Evolutionary conservation across 2,888 invertebrate genomes (phyloP), one percentile per base, ranked within the genome.

Genomic region (Ichneumoninae sp.): DNA sequence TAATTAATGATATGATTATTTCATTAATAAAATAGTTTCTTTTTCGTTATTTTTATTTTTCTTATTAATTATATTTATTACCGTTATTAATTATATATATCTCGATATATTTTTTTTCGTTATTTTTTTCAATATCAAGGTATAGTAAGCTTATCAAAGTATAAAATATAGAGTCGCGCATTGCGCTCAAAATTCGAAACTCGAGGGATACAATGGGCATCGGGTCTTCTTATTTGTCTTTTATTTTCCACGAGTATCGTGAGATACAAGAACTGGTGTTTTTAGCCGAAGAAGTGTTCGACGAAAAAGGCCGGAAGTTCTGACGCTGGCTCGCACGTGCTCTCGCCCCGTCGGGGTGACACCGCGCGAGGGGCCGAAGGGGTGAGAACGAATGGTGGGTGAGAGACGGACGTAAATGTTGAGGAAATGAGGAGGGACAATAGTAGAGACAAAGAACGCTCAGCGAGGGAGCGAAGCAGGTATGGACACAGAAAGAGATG

Each of bases 391-490:
- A 6, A 13, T 16, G 22, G 50, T 19, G 52, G 65, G 50, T 30
- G 66, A n/a, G 50, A 36, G 52, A 52, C n/a, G 54, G 69, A 62
- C 33, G 47, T 26, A 60, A 26, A 26, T 26, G 26, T 26, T 26
- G 60, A 33, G 74, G 69, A 36, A 33, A 30, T 13, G 69, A 65
- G 83, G 80, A 86, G 87, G 85, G 82, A 83, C 50, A 84, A 86
- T 87, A 85, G 87, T 85, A 88, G 87, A 89, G 87, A 90, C 88
- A 89, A 82, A 85, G 86, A 85, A 62, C 50, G 16, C 86, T 86
- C 84, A 86, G 83, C 72, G 80, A 75, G 74, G 70, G 81, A 72
- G 75, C 68, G 68, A 30, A 71, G 76, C 69, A 82, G 44, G 83
- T 77, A 79, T 62, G 6, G 22, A 85, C 78, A 80, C 76, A 70